Conservation (phyloP, 2,888 invertebrate species). For the Lampropteryx suffumata region DNA sequence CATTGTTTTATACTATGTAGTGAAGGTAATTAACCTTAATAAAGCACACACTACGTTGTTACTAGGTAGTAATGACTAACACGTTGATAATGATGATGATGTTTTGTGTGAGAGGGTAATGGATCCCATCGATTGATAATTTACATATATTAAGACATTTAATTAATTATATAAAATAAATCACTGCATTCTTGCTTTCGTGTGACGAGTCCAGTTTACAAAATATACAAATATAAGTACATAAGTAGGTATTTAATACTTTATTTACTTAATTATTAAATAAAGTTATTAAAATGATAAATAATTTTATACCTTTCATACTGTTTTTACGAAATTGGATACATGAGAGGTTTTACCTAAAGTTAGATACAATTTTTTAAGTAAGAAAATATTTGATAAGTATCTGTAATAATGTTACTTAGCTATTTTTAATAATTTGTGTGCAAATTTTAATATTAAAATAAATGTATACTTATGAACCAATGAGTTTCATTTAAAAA, state of each 20-base stretch:
- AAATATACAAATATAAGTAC: neutral
- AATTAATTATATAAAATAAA: no score
- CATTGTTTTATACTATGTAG: no score
- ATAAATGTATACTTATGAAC: neutral
- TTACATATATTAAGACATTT: neutral
- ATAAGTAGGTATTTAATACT: neutral
- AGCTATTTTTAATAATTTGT: neutral
- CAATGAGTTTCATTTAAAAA: neutral
- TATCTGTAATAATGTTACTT: no score
- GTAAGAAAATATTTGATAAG: no score
- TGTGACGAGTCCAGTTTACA: neutral
- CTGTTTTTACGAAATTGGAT: slow-evolving; percentile 38
- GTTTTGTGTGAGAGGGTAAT: no score
- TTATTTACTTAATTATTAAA: slow-evolving; percentile 8
- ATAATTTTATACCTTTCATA: slow-evolving; percentile 28
- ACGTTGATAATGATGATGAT: no score
- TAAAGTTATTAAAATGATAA: slow-evolving; percentile 8
- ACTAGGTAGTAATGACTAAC: no score
- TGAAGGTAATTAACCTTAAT: no score
- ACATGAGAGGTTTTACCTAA: slow-evolving; percentile 8
- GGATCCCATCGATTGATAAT: slow-evolving; percentile 16
- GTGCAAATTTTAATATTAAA: neutral
- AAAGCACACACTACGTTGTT: no score
- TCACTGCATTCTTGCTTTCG: no score
- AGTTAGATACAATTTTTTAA: no score